A percentile compares a stretch with the other conserved stretches of the same genome.
phyloP scores from a whole-genome alignment of 2,113 vertebrate species.

The Nicator chloris region DNA sequence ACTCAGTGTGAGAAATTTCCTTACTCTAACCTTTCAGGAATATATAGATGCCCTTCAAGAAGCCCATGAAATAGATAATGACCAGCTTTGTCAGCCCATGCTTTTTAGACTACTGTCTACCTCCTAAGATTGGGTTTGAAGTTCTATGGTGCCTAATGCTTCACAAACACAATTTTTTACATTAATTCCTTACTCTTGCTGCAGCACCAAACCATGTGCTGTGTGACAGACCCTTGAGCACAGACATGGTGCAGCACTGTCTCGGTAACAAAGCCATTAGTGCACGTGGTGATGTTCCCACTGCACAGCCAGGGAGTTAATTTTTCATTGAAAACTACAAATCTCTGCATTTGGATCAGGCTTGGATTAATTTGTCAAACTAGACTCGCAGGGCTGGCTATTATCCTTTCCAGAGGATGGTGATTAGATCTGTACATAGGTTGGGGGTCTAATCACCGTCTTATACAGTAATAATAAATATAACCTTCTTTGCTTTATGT shows the following conservation, averaged over 20 bases:
- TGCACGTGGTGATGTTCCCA: background rate
- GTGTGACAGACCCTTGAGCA: background rate
- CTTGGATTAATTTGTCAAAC: conserved; percentile 58
- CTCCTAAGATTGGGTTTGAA: background rate
- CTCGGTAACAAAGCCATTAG: background rate
- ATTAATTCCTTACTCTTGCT: background rate
- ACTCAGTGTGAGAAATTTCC: background rate
- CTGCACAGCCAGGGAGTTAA: conserved; percentile 11
- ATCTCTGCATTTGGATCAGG: conserved; percentile 54
- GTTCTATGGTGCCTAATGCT: background rate
- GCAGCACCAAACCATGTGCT: background rate
- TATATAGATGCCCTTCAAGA: background rate
- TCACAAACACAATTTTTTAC: background rate
- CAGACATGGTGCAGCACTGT: background rate
- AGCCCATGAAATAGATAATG: background rate
- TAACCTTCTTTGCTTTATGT: conserved; percentile 48
- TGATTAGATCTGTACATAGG: conserved; percentile 56
- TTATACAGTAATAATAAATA: conserved; percentile 39
- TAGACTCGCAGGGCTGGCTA: background rate
- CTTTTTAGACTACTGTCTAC: background rate
- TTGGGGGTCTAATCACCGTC: conserved; percentile 56
- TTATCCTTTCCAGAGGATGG: conserved; percentile 38
- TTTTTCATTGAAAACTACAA: conserved; percentile 48
- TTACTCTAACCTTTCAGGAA: background rate
- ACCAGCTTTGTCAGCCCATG: background rate